Evolutionary conservation across 2,797 vertebrate genomes (phyloP).

Genomic region (Cetoscarus ocellatus): DNA sequence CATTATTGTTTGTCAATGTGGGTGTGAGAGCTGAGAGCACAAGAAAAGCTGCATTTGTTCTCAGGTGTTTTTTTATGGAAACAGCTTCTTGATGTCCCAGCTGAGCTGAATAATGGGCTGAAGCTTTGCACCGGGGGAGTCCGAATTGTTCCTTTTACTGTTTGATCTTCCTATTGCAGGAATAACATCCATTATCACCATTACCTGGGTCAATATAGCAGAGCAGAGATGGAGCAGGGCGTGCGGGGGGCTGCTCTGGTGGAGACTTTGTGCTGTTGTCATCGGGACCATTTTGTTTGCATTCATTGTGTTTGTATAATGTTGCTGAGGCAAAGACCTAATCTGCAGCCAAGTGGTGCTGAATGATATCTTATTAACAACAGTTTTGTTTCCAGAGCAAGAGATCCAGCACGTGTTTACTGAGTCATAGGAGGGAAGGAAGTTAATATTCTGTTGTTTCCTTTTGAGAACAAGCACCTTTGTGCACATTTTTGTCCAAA

Average conservation of each 20-base stretch:
- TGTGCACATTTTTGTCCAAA: slow-evolving; percentile 1
- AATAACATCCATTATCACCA: slow-evolving; percentile 82
- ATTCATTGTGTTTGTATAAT: slow-evolving; percentile 45
- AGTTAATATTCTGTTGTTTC: slow-evolving; percentile 20
- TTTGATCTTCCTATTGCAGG: slow-evolving; percentile 73
- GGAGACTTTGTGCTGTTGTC: slow-evolving; percentile 64
- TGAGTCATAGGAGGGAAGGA: slow-evolving; percentile 34
- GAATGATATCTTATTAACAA: slow-evolving; percentile 47
- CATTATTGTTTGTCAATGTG: neutral
- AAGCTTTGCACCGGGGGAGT: slow-evolving; percentile 55
- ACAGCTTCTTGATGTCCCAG: slow-evolving; percentile 34
- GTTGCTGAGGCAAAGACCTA: slow-evolving; percentile 35
- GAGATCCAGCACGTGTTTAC: slow-evolving; percentile 24
- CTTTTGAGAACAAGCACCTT: neutral
- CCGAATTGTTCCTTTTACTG: slow-evolving; percentile 64
- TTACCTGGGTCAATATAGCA: slow-evolving; percentile 79
- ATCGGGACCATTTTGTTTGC: slow-evolving; percentile 47
- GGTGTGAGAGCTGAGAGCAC: slow-evolving; percentile 2
- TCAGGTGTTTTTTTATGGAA: slow-evolving; percentile 32
- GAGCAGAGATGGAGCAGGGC: slow-evolving; percentile 38
- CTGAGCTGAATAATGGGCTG: slow-evolving; percentile 45
- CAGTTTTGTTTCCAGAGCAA: slow-evolving; percentile 36
- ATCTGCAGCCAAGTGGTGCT: slow-evolving; percentile 29
- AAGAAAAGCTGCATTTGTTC: slow-evolving; percentile 16
- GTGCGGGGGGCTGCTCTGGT: slow-evolving; percentile 21